Evolutionary conservation across 2,888 invertebrate genomes (phyloP), one percentile per base, ranked within the genome.

Genomic region (Aleiodes leptofemur): DNA sequence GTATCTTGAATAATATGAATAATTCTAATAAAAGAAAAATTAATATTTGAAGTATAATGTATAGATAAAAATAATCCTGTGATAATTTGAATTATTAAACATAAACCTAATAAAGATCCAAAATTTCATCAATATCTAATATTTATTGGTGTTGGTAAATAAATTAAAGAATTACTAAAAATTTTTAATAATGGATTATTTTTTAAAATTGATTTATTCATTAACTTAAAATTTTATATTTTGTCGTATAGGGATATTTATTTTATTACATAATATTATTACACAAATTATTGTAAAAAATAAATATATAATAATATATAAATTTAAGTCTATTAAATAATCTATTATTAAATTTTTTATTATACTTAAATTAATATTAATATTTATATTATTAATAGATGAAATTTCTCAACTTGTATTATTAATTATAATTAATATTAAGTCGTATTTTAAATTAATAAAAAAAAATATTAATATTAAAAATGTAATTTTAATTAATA

Each of bases 1-100:
- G 94, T 92, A 90, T 95, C 92, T 85, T 94, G 93, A 43, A 92
- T 92, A 90, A 95, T 94, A 87, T 94, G 94, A 80, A 92, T 91
- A 50, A 94, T 90, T 83, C 93, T 94, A 84, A 91, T 90, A 90
- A 94, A 94, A 0, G 94, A 93, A 89, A 92, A 77, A 82, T 91
- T 90, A 85, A 93, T 91, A 90, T 94, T 91, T 11, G 93, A 91
- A 16, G 91, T 91, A 84, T 94, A 94, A 84, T 94, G 94, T 91
- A 94, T 93, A 0, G 94, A 92, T 90, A 94, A 86, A 87, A 95
- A 93, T 86, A 95, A 82, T 57, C 94, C 94, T 34, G 94, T 92
- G 74, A 93, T 78, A 90, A 94, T 93, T 93, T 95, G 94, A 76
- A 91, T 91, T 75, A 91, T 90, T 91, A 94, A 89, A 83, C 92